Conservation (phyloP, 2,797 vertebrate species). For the Champsocephalus gunnari region DNA sequence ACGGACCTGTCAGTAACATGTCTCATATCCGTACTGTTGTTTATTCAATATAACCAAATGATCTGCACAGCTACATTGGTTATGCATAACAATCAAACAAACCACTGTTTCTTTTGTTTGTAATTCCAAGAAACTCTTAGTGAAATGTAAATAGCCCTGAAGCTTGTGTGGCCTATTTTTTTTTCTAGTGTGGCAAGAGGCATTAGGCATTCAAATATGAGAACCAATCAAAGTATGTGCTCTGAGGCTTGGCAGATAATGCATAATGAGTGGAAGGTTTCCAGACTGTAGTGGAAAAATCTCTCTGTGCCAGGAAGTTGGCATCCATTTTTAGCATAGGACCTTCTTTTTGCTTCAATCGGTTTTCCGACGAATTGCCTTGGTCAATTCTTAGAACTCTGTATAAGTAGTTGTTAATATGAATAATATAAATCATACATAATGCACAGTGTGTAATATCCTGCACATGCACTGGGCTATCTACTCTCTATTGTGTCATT, state of each 20-base stretch:
- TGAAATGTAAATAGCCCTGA: constrained; percentile 4
- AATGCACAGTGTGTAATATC: neutral
- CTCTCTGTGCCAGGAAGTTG: constrained; percentile 1
- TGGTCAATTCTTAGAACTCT: neutral
- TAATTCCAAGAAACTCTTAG: neutral
- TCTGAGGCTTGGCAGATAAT: neutral
- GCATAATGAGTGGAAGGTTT: constrained; percentile 18
- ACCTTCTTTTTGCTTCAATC: neutral
- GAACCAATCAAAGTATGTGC: neutral
- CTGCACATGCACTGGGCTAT: neutral
- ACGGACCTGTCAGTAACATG: neutral
- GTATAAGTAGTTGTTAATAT: neutral
- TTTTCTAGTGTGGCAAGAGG: neutral
- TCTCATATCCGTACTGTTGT: neutral
- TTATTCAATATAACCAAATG: neutral
- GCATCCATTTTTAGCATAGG: neutral
- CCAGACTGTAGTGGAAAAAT: constrained; percentile 8
- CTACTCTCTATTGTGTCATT: neutral
- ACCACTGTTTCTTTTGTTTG: neutral
- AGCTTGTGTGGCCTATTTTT: neutral
- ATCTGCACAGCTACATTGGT: neutral
- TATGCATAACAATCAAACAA: neutral
- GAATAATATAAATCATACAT: neutral
- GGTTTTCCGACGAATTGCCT: neutral
- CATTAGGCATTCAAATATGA: neutral